Base-by-base conservation (phyloP, 2,113 vertebrate genomes). In the Azemiops feae region DNA sequence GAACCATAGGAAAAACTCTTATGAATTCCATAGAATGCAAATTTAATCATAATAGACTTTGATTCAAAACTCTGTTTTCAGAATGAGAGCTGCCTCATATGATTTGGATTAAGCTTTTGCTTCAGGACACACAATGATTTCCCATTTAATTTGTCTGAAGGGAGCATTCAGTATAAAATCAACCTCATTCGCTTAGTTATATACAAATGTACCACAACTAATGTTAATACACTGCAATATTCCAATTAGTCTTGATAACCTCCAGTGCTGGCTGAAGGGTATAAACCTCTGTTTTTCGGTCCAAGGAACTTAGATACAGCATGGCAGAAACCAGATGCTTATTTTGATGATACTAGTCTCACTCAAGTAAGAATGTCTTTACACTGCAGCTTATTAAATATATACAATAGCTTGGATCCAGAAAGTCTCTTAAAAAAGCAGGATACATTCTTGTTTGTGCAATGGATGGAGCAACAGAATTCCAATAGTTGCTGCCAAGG, bases 321-420 rank as follows among this genome's bases (percentile, higher is more conserved):
- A 92, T 22, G 58, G 54, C 9, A 92, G 34, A 92, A 89, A 74
- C 58, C 50, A 55, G 47, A 74, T 34, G 60, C 55, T 55, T 60
- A 55, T 45, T 54, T 45, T 69, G 87, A 69, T 92, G 58, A 92
- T 92, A 52, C n/a, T 12, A 88, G n/a, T 88, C 87, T 88, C 58
- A 43, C 52, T 89, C 50, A 88, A 74, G 25, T 91, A 92, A 88
- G 85, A 92, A 39, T 87, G 45, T 52, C 60, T 92, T 92, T 92
- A 92, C 43, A 54, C n/a, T 92, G 86, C 50, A 88, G 58, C 34
- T 92, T 74, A 92, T 92, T 86, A 47, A 86, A 45, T 86, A 58
- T 87, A 86, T 58, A 91, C 22, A 58, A 55, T 91, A 12, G 50
- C 58, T 81, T 45, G 58, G 34, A 74, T 81, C 52, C 87, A 74